phyloP scores from a whole-genome alignment of 2,797 vertebrate species.

The Neomorphus geoffroyi region DNA sequence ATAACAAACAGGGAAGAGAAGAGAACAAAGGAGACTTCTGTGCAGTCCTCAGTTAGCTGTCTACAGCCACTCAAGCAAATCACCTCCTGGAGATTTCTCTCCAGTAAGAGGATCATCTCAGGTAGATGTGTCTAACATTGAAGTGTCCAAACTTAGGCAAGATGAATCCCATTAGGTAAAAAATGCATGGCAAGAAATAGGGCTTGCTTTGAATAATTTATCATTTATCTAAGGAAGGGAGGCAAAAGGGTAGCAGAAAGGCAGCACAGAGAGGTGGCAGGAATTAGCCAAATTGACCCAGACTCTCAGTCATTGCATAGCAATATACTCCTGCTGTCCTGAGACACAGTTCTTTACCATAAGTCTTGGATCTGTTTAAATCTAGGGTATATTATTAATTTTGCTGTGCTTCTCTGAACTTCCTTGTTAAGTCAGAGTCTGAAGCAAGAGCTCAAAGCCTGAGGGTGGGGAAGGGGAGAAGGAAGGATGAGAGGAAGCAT shows the following conservation, averaged over 20 bases:
- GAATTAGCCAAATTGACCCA: neutral
- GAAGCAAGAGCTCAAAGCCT: constrained; percentile 22
- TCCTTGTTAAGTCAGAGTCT: neutral
- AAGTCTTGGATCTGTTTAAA: neutral
- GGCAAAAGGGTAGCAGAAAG: neutral
- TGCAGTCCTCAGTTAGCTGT: neutral
- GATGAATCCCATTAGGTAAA: neutral
- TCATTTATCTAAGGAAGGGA: neutral
- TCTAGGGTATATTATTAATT: neutral
- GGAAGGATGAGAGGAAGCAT: neutral
- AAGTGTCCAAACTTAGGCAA: neutral
- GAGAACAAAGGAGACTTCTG: neutral
- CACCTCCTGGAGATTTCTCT: neutral
- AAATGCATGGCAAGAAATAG: neutral
- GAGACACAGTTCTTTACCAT: neutral
- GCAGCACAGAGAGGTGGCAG: neutral
- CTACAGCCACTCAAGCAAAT: neutral
- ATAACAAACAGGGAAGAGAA: neutral
- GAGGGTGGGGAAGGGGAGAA: neutral
- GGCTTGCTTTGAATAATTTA: neutral
- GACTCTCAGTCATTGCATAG: neutral
- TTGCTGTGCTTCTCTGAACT: neutral
- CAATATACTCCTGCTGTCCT: neutral
- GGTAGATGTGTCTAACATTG: neutral
- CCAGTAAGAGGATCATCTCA: neutral